phyloP scores from a whole-genome alignment of 2,797 vertebrate species.

The Xiphophorus birchmanni region DNA sequence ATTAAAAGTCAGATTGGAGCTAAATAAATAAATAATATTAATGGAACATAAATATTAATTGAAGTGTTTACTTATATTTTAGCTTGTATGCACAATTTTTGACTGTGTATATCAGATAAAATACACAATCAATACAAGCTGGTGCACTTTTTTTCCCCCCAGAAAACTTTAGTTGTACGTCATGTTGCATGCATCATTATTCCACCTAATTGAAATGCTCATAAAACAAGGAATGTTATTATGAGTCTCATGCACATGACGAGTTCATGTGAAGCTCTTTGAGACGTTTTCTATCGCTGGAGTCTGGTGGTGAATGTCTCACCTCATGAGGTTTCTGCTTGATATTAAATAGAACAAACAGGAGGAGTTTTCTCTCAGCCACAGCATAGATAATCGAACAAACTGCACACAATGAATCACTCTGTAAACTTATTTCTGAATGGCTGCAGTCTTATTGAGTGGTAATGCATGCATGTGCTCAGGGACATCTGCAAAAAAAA shows the following conservation, averaged over 20 bases:
- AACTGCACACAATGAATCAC: neutral
- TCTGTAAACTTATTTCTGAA: neutral
- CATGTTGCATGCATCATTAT: neutral
- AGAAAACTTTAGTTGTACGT: neutral
- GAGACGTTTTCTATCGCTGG: neutral
- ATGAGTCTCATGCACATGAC: neutral
- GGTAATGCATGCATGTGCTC: neutral
- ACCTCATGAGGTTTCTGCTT: neutral
- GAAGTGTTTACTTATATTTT: neutral
- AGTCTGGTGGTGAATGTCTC: constrained; percentile 2
- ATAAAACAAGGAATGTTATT: neutral
- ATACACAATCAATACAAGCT: neutral
- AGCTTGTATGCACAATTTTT: neutral
- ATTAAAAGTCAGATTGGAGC: neutral
- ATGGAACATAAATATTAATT: neutral
- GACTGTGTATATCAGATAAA: neutral
- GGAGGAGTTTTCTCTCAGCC: neutral
- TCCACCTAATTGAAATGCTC: neutral
- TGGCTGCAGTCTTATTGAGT: constrained; percentile 4
- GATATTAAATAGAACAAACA: constrained; percentile 4
- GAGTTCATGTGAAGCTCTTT: neutral
- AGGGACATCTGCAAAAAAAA: neutral
- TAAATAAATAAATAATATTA: neutral
- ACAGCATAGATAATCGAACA: neutral
- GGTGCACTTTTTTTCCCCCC: neutral